These are phyloP conservation scores for Acanthosepion pharaonis DNA, from an alignment of 2,888 invertebrate species.

Conservation along the genomic window DNA sequence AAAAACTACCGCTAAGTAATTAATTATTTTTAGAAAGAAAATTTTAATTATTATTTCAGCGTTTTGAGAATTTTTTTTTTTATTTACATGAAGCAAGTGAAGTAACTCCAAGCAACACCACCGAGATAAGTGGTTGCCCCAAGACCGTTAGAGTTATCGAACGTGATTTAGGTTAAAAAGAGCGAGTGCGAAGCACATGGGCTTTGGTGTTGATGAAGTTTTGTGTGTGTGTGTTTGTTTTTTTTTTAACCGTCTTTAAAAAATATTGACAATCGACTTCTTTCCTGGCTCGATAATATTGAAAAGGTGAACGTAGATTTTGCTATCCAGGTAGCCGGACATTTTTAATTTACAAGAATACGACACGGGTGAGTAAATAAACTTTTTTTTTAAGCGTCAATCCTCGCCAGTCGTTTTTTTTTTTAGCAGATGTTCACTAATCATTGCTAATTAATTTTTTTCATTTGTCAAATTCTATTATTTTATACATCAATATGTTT, in stretches of 20 bases:
- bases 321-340: background rate
- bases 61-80: no score
- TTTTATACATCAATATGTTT: background rate
- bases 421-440: background rate
- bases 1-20: no score
- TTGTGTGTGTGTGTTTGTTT: background rate
- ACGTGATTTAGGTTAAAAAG: background rate
- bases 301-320: background rate
- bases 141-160: background rate
- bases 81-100: background rate
- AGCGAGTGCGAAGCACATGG: no score
- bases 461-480: background rate
- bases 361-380: background rate
- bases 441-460: background rate
- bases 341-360: background rate
- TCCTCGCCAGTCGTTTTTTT: background rate
- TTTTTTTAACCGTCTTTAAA: background rate
- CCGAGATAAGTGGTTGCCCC: no score
- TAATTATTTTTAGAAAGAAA: no score
- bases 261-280: background rate
- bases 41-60: no score
- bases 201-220: background rate
- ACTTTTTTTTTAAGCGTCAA: background rate
- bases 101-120: background rate
- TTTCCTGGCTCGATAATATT: background rate